Base-by-base conservation (phyloP, 2,888 invertebrate genomes). In the Diaperis boleti region DNA sequence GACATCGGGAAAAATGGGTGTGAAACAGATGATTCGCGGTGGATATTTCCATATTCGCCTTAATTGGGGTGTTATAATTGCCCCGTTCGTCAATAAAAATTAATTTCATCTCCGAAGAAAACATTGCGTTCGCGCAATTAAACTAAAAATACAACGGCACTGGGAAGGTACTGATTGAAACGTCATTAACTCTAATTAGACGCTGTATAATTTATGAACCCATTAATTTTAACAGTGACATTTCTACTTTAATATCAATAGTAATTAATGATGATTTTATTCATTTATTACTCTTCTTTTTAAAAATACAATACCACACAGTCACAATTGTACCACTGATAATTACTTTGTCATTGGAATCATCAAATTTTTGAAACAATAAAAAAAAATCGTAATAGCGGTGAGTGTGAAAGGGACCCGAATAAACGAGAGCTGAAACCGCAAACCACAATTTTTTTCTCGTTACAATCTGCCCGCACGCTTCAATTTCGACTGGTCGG, bases 101-200 rank as follows among this genome's bases (percentile, higher is more conserved):
- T 49, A 59, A 59, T 59, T 59, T 49, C 59, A 49, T 35, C 57
- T 42, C 31, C 7, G 26, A 55, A 26, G 47, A 49, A 49, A 49
- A 49, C 49, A 45, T 49, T 20, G 49, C 39, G 31, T 59, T 50
- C 35, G 41, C 15, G 50, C 52, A 57, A 55, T 56, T 61, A 61
- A 60, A 45, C 54, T 52, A 55, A 61, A 61, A 61, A 61, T 37
- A 47, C 45, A 41, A 59, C 39, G 37, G 20, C 33, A 57, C 62
- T 55, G 56, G 50, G 52, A 54, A 59, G 44, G 31, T 45, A 60
- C 66, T 66, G 68, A 68, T 68, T 68, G 68, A 68, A 68, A 68
- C 64, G 66, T 68, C 68, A 68, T 68, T 68, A 68, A 64, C 41
- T 60, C 64, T 66, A 68, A 68, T 68, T 68, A 68, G 66, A 66